These are phyloP conservation scores for Dasysyrphus albostriatus DNA, from an alignment of 2,888 invertebrate genomes.

Conservation along the genomic window DNA sequence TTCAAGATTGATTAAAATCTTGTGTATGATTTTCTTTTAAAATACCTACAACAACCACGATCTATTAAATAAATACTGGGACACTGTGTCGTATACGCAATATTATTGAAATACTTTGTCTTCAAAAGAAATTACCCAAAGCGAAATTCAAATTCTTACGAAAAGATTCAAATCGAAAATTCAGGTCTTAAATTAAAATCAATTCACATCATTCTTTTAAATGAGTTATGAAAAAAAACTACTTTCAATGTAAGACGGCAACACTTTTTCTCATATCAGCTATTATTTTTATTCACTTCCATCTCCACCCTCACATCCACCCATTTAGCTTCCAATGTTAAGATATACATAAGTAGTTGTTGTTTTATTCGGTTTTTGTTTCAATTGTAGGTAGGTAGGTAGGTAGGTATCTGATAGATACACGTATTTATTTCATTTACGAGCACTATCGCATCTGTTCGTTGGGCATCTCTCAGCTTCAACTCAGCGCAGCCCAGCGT, in stretches of 20 bases:
- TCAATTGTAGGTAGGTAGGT: conserved; percentile 61
- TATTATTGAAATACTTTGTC: too few relatives aligned
- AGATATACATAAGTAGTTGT: conserved; percentile 53
- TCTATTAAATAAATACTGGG: too few relatives aligned
- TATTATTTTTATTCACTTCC: conserved; percentile 27
- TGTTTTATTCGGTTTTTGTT: conserved; percentile 37
- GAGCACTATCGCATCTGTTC: conserved; percentile 67
- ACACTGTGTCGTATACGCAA: too few relatives aligned
- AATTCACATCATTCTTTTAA: too few relatives aligned
- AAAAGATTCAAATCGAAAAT: too few relatives aligned
- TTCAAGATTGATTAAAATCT: too few relatives aligned
- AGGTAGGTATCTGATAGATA: conserved; percentile 64
- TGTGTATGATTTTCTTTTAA: too few relatives aligned
- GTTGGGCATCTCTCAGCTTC: conserved; percentile 47
- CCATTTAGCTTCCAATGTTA: conserved; percentile 54
- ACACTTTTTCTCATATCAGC: conserved; percentile 32
- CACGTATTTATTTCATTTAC: conserved; percentile 71
- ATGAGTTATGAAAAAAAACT: not conserved
- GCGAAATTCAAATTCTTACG: too few relatives aligned
- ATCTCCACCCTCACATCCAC: conserved; percentile 18
- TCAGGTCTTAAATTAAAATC: too few relatives aligned
- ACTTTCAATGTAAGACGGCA: conserved; percentile 25
- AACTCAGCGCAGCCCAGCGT: not conserved
- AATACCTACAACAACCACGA: too few relatives aligned
- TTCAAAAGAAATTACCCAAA: too few relatives aligned